Conservation (phyloP, 2,888 invertebrate species). For the Pilophorus perplexus region DNA sequence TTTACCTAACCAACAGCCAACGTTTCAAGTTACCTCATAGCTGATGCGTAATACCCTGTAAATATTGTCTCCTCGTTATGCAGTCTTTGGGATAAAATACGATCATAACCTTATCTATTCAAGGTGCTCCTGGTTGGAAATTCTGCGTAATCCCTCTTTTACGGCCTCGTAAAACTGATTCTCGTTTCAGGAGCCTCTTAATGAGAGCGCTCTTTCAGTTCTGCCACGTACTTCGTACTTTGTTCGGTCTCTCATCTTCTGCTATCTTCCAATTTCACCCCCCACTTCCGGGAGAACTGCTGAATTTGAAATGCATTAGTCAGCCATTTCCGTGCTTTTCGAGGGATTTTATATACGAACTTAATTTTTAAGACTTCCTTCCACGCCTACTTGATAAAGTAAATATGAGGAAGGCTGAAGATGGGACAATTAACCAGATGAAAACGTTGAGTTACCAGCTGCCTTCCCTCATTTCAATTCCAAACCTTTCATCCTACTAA, state of each 20-base stretch:
- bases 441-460: background rate
- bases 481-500: background rate
- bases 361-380: constrained; percentile 2
- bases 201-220: constrained; percentile 3
- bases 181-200: constrained; percentile 19
- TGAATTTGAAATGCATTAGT: constrained; percentile 15
- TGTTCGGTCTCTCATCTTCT: constrained; percentile 11
- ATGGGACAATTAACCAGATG: background rate
- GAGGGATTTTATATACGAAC: background rate
- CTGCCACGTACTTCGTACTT: background rate
- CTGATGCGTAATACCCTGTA: too few species aligned
- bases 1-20: too few species aligned
- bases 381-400: background rate
- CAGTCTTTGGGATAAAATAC: too few species aligned
- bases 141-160: constrained; percentile 16
- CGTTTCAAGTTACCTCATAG: too few species aligned
- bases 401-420: background rate
- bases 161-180: constrained; percentile 19
- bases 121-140: background rate
- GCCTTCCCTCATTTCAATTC: background rate
- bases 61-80: too few species aligned
- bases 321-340: background rate
- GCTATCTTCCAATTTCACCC: background rate
- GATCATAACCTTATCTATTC: too few species aligned
- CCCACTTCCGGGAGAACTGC: background rate